Evolutionary conservation across 2,113 vertebrate species (phyloP).

Genomic region (Sapajus apella): DNA sequence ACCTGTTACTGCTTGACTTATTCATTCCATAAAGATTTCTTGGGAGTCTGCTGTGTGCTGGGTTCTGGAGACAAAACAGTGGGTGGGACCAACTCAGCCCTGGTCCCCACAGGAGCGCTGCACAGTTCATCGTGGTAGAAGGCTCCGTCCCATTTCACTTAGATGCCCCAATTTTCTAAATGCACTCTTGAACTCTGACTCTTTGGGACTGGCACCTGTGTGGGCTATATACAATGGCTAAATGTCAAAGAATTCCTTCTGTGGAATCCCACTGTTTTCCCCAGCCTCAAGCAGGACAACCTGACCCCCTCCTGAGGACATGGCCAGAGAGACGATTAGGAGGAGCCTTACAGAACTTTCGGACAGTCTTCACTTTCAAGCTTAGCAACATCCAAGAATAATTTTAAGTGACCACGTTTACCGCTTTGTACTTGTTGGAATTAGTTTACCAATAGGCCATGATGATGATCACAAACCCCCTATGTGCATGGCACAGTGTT

Average conservation of each 20-base stretch:
- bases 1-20: not conserved
- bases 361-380: not conserved
- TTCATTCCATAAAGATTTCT: not conserved
- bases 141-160: not conserved
- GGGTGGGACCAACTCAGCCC: no score
- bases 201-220: not conserved
- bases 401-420: not conserved
- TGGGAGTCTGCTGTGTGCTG: not conserved
- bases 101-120: fast-evolving
- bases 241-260: not conserved
- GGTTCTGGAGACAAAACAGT: not conserved
- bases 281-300: not conserved
- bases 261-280: not conserved
- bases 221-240: not conserved
- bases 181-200: not conserved
- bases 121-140: fast-evolving
- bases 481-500: no score
- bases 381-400: not conserved
- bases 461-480: not conserved
- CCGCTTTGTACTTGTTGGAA: not conserved
- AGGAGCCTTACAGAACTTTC: not conserved
- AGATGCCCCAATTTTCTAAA: not conserved
- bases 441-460: not conserved
- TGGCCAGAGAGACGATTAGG: not conserved
- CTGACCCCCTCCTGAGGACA: not conserved